Base-by-base conservation (phyloP, 2,888 invertebrate genomes). In the Germaria angustata region DNA sequence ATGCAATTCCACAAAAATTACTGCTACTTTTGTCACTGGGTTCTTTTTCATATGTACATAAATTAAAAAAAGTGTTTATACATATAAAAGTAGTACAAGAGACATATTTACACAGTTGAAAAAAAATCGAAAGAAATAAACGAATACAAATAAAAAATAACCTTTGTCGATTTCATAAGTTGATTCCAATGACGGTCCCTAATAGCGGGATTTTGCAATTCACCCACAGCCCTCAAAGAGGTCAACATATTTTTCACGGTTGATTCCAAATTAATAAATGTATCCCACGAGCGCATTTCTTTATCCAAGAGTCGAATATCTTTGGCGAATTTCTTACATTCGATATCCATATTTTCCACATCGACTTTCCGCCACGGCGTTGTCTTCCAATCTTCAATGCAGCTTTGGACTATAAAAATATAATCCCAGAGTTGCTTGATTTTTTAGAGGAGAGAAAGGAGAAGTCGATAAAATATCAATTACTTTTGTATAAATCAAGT, bases 331-430 rank as follows among this genome's bases (percentile, higher is more conserved):
- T 98, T 97, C 90, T 99, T 99, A 91, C 98, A 98, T 91, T 99
- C 98, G 86, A 98, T 97, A 88, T 99, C 99, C 98, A 99, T 98
- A 88, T 98, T 98, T 92, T 99, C 99, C 46, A 98, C 98, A 89
- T 99, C 98, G 81, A 99, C 98, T 90, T 98, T 97, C 75, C 97
- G 94, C 99, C 99, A 99, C 0, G 97, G 97, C 0, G 98, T 98
- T 0, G 96, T 97, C 91, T 98, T 98, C 99, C 99, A 99, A 89
- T 98, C 97, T 87, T 97, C 96, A 79, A 99, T 97, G 88, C 96
- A 96, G 3, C 97, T 96, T 85, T 95, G 94, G 2, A 99, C 98
- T 85, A 98, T 97, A 88, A 94, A 93, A 9, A 96, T 95, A 89
- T 98, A 98, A 92, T 99, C 98, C 99, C 99, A 99, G 11, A 99